Base-by-base conservation (phyloP, 2,113 vertebrate genomes). In the Dunckerocampus dactyliophorus region DNA sequence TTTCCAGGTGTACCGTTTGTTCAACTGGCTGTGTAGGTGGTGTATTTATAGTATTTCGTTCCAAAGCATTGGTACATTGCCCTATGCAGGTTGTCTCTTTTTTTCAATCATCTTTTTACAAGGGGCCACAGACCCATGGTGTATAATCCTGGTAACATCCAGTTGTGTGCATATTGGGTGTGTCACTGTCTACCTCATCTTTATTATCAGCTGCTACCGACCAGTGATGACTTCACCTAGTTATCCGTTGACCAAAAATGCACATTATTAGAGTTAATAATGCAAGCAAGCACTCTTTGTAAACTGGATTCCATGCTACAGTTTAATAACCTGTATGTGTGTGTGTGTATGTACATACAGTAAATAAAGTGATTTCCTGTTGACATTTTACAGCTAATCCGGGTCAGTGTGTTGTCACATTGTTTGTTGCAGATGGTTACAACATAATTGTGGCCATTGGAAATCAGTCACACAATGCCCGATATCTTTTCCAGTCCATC, bases 161-260 rank as follows among this genome's bases (percentile, higher is more conserved):
- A 86, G 79, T 77, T 85, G 71, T 87, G 72, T 85, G 74, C 59
- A 80, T 85, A 79, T 58, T 80, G 69, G 75, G 59, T 84, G 79
- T 89, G 71, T 91, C 77, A 71, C 85, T 85, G 90, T 90, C 90
- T 92, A 92, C 91, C 91, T 92, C 90, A 90, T 83, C 82, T 75
- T 66, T 71, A 80, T 86, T 81, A 39, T 55, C 53, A 85, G 88
- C 88, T 90, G 89, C 85, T 89, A 82, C 58, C 62, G 58, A 86
- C 84, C 84, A 85, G 81, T 57, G 63, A 88, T 84, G 85, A 87
- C 81, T 80, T 87, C 80, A 85, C 76, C 69, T 82, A 80, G 72
- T 74, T 85, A 80, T 82, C 82, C 77, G 77, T 75, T 75, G 77
- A 89, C 89, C 85, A 90, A 88, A 52, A 45, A 14, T 2, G 9